Conservation (phyloP, 2,888 invertebrate genomes). For the Aphidius colemani region DNA sequence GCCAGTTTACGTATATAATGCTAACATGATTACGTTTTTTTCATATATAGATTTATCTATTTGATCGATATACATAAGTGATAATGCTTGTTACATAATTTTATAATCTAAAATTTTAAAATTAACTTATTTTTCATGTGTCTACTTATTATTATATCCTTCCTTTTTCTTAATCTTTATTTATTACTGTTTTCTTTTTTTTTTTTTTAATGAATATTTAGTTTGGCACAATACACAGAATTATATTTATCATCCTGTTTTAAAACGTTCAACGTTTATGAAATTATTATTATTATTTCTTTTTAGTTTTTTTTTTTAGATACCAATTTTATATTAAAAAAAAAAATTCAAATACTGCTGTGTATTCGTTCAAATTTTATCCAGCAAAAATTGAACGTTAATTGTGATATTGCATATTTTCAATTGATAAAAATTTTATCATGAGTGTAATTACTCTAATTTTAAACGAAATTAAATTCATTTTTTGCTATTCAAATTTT, state of each 20-base stretch:
- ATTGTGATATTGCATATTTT: background rate
- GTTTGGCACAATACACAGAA: slow-evolving; percentile 52
- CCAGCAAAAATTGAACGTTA: slow-evolving; percentile 37
- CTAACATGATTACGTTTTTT: slow-evolving; percentile 9
- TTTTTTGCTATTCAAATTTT: no score
- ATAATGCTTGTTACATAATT: slow-evolving; percentile 20
- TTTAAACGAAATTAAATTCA: no score
- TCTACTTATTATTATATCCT: background rate
- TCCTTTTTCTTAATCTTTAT: background rate
- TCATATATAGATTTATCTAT: slow-evolving; percentile 4
- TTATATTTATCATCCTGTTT: slow-evolving; percentile 33
- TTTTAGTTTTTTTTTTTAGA: slow-evolving; percentile 14
- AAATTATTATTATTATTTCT: slow-evolving; percentile 12
- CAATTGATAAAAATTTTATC: no score
- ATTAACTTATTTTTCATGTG: background rate
- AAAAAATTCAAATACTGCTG: background rate
- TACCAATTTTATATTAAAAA: background rate
- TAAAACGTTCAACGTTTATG: background rate
- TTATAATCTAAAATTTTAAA: slow-evolving; percentile 16
- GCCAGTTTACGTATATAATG: slow-evolving; percentile 11
- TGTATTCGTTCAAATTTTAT: slow-evolving; percentile 32
- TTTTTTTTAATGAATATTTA: slow-evolving; percentile 16
- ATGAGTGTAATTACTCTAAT: no score
- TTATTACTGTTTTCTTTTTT: slow-evolving; percentile 3
- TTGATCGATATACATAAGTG: slow-evolving; percentile 17